Evolutionary conservation across 2,888 invertebrate genomes (phyloP).

Genomic region (Timema cristinae): DNA sequence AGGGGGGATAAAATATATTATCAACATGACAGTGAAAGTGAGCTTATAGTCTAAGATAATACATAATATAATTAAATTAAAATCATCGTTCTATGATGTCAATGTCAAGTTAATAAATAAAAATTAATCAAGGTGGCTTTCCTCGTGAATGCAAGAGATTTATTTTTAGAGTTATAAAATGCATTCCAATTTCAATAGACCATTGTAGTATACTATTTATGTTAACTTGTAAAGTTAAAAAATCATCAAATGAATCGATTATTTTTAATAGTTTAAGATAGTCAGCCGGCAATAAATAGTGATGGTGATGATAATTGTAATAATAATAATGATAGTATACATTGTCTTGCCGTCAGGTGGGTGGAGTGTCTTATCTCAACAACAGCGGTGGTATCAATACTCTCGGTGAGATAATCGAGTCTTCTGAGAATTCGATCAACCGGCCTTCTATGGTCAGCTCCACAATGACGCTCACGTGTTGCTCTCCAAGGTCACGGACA

Average conservation of each 20-base stretch:
- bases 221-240: background rate
- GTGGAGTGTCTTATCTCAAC: constrained; percentile 19
- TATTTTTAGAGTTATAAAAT: no score
- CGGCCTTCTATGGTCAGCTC: constrained; percentile 36
- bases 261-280: background rate
- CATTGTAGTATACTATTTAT: no score
- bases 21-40: no score
- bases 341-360: constrained; percentile 3
- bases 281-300: background rate
- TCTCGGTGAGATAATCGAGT: constrained; percentile 43
- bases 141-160: no score
- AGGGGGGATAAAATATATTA: no score
- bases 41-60: no score
- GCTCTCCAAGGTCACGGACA: constrained; percentile 48
- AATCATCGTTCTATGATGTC: no score
- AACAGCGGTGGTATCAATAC: constrained; percentile 26
- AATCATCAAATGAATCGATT: background rate
- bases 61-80: no score
- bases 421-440: constrained; percentile 32
- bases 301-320: background rate
- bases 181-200: no score
- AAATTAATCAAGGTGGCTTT: no score
- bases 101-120: no score
- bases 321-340: background rate
- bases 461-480: constrained; percentile 48